Evolutionary conservation across 2,888 invertebrate species (phyloP).

Genomic region (Drosophila hamatofila): DNA sequence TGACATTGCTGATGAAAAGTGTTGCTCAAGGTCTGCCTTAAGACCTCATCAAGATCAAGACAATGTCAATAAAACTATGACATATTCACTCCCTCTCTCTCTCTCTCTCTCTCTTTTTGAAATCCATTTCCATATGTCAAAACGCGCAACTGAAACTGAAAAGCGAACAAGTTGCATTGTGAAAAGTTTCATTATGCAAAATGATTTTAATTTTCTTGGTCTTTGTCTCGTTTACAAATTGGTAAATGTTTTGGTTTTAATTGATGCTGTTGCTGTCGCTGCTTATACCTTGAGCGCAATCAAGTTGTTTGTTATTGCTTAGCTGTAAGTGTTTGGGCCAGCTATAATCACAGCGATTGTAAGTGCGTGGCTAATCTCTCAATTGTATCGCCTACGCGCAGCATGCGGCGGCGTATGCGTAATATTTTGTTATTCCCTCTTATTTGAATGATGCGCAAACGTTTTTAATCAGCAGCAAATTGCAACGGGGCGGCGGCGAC

Average conservation of each 20-base stretch:
- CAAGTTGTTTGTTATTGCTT: slow-evolving; percentile 36
- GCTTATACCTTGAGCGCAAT: slow-evolving; percentile 46
- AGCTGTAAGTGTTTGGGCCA: slow-evolving; percentile 30
- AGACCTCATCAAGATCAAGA: slow-evolving; percentile 38
- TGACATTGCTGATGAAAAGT: slow-evolving; percentile 28
- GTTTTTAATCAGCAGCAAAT: slow-evolving; percentile 44
- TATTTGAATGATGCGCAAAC: slow-evolving; percentile 33
- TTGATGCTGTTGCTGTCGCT: slow-evolving; percentile 38
- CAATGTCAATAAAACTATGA: slow-evolving; percentile 32
- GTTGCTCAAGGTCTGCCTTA: slow-evolving; percentile 28
- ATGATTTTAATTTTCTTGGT: slow-evolving; percentile 28
- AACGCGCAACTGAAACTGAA: slow-evolving; percentile 16
- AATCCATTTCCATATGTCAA: slow-evolving; percentile 49
- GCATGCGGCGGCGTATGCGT: slow-evolving; percentile 53
- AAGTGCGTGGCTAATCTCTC: slow-evolving; percentile 35
- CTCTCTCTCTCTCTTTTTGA: not conserved
- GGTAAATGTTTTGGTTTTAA: slow-evolving; percentile 55
- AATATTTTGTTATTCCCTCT: slow-evolving; percentile 28
- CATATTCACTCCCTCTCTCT: not conserved
- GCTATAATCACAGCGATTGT: slow-evolving; percentile 13
- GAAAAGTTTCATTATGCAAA: slow-evolving; percentile 50
- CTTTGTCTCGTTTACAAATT: slow-evolving; percentile 46
- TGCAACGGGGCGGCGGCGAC: slow-evolving; percentile 27
- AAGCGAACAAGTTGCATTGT: slow-evolving; percentile 21
- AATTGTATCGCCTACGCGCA: slow-evolving; percentile 25